phyloP scores from a whole-genome alignment of 2,888 invertebrate species.

The Rutpela maculata region DNA sequence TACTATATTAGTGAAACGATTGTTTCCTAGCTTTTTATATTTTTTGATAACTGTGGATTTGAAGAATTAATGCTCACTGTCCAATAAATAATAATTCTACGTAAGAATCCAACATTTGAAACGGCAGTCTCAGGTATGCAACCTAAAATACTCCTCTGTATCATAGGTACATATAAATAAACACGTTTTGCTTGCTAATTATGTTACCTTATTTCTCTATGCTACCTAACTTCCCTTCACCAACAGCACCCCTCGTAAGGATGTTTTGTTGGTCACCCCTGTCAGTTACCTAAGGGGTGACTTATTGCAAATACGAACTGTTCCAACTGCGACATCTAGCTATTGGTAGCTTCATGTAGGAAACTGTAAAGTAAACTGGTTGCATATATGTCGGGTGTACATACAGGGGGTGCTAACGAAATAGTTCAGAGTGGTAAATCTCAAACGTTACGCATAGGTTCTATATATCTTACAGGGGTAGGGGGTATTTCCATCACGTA shows the following conservation, averaged over 20 bases:
- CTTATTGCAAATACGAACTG: constrained; percentile 24
- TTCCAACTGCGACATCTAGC: constrained; percentile 44
- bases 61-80: no score
- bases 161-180: constrained; percentile 33
- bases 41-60: no score
- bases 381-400: constrained; percentile 15
- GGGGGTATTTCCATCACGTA: background rate
- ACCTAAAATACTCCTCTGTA: constrained; percentile 39
- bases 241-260: background rate
- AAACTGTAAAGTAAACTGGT: constrained; percentile 22
- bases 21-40: no score
- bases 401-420: background rate
- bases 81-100: constrained; percentile 2
- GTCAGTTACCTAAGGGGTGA: constrained; percentile 9
- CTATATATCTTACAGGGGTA: background rate
- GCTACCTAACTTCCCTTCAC: background rate
- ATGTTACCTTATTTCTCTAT: background rate
- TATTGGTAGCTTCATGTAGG: constrained; percentile 43
- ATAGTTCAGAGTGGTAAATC: no score
- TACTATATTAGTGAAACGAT: no score
- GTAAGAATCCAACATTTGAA: background rate
- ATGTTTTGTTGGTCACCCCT: constrained; percentile 16
- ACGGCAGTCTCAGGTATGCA: constrained; percentile 33
- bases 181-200: constrained; percentile 18
- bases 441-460: no score